Base-by-base conservation (phyloP, 2,113 vertebrate genomes). In the Catagonus wagneri region DNA sequence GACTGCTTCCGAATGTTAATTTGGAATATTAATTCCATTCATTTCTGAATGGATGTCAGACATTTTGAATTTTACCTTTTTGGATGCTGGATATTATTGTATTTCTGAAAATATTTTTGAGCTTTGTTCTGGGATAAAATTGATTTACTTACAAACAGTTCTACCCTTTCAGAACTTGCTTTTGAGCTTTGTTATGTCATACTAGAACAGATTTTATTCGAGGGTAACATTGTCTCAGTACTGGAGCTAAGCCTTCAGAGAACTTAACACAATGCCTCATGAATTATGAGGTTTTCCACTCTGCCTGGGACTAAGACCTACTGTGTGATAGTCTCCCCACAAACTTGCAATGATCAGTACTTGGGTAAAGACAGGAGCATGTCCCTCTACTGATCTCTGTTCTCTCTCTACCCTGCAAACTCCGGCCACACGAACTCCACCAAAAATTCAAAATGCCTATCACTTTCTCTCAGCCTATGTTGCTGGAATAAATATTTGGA, bases 41-140 rank as follows among this genome's bases (percentile, higher is more conserved):
- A 94, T 44, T 94, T 94, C 61, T 81, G 22, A 95, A 78, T 92
- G 14, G 15, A 90, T 81, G 39, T 76, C 72, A 84, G 76, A 88
- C 23, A 79, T 16, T 58, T 12, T 56, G 22, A 94, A 90, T 93
- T 89, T 93, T 81, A 92, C 4, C 1, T 92, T 87, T 80, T 69
- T 44, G 19, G 22, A 25, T 68, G 10, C 54, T 89, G 36, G 7
- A 16, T 88, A 96, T 50, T 75, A 75, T 88, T 93, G 9, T 63
- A 68, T 80, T 79, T 36, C 54, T 86, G 4, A 81, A 96, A 86
- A 80, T 90, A 90, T 68, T 78, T 23, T 69, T 84, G 16, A 87
- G 36, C 7, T 71, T 74, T 81, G 10, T 66, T 91, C 50, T 71
- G n/a, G 1, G 23, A 63, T 81, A 3, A 9, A 83, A 17, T 58